Evolutionary conservation across 2,888 invertebrate species (phyloP).

Genomic region (Cheilosia pagana): DNA sequence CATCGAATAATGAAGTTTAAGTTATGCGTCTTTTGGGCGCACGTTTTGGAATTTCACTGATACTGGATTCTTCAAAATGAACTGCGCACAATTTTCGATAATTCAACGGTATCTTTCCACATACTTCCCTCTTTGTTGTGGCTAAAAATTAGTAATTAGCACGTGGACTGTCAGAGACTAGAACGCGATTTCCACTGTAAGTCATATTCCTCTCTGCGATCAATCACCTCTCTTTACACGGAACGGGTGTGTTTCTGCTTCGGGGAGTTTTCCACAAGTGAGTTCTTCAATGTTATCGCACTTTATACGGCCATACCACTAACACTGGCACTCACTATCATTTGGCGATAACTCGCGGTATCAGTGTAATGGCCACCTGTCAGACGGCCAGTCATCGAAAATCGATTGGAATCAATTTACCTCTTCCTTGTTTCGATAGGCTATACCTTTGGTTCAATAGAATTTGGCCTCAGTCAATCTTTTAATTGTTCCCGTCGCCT

Average conservation of each 20-base stretch:
- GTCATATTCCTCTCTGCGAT: neutral
- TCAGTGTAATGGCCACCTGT: constrained; percentile 48
- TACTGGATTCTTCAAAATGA: neutral
- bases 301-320: no score
- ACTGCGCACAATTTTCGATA: neutral
- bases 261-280: constrained; percentile 9
- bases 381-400: constrained; percentile 38
- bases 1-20: neutral
- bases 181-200: no score
- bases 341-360: constrained; percentile 36
- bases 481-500: constrained; percentile 9
- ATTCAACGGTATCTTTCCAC: constrained; percentile 1
- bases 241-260: neutral
- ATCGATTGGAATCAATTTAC: constrained; percentile 48
- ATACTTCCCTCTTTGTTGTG: neutral
- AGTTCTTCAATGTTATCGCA: neutral
- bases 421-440: neutral
- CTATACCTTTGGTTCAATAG: neutral
- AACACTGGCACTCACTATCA: neutral
- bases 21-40: no score
- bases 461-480: constrained; percentile 15
- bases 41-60: constrained; percentile 32
- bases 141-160: constrained; percentile 4
- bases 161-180: neutral
- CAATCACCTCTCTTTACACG: constrained; percentile 18